These are phyloP conservation scores for Muschampia plurimacula DNA, from an alignment of 2,888 invertebrate species.

Conservation along the genomic window DNA sequence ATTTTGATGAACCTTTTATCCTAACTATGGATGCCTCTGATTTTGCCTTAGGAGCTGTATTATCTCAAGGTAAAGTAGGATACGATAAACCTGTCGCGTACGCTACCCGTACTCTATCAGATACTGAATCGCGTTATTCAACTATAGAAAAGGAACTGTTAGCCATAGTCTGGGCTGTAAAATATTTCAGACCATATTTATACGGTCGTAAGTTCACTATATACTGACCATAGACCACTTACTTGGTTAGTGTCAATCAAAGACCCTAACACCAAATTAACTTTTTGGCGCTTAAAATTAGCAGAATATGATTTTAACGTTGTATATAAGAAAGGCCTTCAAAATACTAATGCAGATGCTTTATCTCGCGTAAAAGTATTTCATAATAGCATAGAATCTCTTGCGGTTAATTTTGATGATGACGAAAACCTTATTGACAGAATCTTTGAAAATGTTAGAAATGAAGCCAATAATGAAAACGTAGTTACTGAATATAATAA, in stretches of 20 bases:
- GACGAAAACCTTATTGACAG: background rate
- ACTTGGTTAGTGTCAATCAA: constrained; percentile 59
- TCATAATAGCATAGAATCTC: background rate
- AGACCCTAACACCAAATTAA: constrained; percentile 59
- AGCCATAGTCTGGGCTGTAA: constrained; percentile 57
- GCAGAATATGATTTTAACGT: constrained; percentile 51
- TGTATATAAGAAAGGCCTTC: constrained; percentile 49
- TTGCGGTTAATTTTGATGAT: background rate
- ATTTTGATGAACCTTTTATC: constrained; percentile 54
- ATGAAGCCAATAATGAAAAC: background rate
- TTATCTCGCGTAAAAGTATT: constrained; percentile 47
- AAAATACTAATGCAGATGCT: constrained; percentile 51
- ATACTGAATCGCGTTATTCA: constrained; percentile 47
- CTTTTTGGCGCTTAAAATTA: constrained; percentile 57
- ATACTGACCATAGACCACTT: constrained; percentile 63
- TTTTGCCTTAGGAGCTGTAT: constrained; percentile 49
- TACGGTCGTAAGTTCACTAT: constrained; percentile 60
- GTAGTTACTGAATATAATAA: background rate
- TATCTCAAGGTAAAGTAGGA: constrained; percentile 50
- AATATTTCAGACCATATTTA: constrained; percentile 59
- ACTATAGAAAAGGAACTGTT: constrained; percentile 59
- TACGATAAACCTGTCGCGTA: constrained; percentile 50
- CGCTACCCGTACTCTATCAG: constrained; percentile 48
- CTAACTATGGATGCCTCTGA: constrained; percentile 51
- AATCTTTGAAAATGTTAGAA: constrained; percentile 1